phyloP scores from a whole-genome alignment of 1,140 invertebrate genomes.

The Heterodera schachtii region DNA sequence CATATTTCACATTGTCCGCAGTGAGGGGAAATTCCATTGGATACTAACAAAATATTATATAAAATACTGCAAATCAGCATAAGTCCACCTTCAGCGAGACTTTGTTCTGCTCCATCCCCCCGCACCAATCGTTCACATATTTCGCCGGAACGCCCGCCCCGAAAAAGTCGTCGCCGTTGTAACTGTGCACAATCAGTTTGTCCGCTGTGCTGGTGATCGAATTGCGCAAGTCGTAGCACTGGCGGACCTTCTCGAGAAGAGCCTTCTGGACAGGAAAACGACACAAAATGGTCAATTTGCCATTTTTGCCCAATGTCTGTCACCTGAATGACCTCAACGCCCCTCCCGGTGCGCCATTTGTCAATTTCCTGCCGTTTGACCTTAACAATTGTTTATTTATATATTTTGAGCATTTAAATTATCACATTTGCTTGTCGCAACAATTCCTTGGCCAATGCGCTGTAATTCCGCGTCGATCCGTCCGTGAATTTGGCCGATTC shows the following conservation, averaged over 20 bases:
- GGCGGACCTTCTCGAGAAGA: conserved; percentile 46
- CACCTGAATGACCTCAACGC: conserved; percentile 46
- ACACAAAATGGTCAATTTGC: neutral
- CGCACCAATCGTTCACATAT: conserved; percentile 49
- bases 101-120: conserved; percentile 41
- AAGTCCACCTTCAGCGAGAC: conserved; percentile 28
- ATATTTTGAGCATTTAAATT: neutral
- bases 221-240: conserved; percentile 39
- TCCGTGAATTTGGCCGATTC: conserved; percentile 45
- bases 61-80: neutral
- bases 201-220: conserved; percentile 45
- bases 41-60: conserved; percentile 39
- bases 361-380: conserved; percentile 40
- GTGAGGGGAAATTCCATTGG: conserved; percentile 52
- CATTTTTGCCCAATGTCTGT: neutral
- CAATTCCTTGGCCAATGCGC: conserved; percentile 44
- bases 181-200: conserved; percentile 54
- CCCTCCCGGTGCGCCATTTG: conserved; percentile 45
- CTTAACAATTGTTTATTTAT: conserved; percentile 24
- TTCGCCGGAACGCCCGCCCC: conserved; percentile 47
- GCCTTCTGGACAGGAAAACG: conserved; percentile 38
- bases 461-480: conserved; percentile 40
- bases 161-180: conserved; percentile 50
- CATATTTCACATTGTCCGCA: conserved; percentile 44
- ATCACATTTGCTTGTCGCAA: conserved; percentile 31